These are phyloP conservation scores for Cassiopea andromeda DNA, from an alignment of 30 jellyfish, hydroid and myxozoan genomes.

Conservation along the genomic window DNA sequence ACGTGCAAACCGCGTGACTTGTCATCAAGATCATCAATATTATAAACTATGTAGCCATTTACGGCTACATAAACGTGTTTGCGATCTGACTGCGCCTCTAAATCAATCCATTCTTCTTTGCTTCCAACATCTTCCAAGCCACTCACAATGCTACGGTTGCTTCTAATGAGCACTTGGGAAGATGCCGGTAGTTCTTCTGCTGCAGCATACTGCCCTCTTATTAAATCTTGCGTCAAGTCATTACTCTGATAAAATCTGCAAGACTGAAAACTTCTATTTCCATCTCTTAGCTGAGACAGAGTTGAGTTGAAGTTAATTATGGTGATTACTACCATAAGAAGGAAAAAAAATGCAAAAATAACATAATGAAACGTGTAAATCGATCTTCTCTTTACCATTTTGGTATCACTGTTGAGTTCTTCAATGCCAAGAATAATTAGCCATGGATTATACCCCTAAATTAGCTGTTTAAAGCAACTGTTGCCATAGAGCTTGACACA, in stretches of 20 bases:
- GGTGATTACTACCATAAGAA: neutral
- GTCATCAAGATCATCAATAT: slow-evolving; percentile 51
- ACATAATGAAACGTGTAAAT: neutral
- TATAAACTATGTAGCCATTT: slow-evolving; percentile 83
- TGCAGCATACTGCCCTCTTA: neutral
- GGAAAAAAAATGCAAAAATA: neutral
- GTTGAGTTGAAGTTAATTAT: neutral
- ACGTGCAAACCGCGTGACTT: slow-evolving; percentile 83
- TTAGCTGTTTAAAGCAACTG: too few species aligned
- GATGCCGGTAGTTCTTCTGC: neutral
- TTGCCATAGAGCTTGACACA: too few species aligned
- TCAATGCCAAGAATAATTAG: too few species aligned
- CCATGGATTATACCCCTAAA: too few species aligned
- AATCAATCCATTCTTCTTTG: neutral
- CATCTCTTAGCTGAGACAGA: neutral
- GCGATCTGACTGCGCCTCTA: slow-evolving; percentile 86
- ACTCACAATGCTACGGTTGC: neutral
- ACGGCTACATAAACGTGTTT: slow-evolving; percentile 79
- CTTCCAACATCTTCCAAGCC: neutral
- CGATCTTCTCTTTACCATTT: neutral
- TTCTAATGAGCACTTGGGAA: neutral
- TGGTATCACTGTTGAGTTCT: neutral
- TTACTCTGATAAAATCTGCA: neutral
- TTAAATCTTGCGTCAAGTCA: neutral
- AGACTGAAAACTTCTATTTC: neutral